Conservation (phyloP, 2,888 invertebrate species). For the Salpingus planirostris region DNA sequence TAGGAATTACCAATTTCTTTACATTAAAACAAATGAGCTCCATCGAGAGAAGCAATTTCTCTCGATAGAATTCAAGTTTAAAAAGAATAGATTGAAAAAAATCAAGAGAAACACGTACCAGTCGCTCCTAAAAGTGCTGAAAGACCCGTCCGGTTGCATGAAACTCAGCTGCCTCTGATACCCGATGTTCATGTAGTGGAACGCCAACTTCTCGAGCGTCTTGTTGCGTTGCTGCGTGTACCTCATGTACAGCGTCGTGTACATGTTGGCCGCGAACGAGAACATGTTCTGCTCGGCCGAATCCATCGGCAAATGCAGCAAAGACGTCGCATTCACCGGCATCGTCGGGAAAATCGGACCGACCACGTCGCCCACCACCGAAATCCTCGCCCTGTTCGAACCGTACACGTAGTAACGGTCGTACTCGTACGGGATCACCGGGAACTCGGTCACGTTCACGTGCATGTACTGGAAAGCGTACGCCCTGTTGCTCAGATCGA, state of each 20-base stretch:
- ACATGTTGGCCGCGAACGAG: slow-evolving; percentile 91
- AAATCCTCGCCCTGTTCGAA: slow-evolving; percentile 76
- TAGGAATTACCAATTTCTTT: too few species aligned
- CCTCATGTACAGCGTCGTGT: slow-evolving; percentile 84
- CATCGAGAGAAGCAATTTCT: too few species aligned
- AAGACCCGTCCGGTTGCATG: slow-evolving; percentile 84
- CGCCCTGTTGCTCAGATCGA: slow-evolving; percentile 87
- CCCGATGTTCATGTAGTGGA: slow-evolving; percentile 80
- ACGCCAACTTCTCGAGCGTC: slow-evolving; percentile 69
- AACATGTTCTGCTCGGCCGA: slow-evolving; percentile 94
- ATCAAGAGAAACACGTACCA: slow-evolving; percentile 51
- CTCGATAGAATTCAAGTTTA: too few species aligned
- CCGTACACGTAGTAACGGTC: slow-evolving; percentile 90
- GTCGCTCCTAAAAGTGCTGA: slow-evolving; percentile 83
- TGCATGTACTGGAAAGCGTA: slow-evolving; percentile 92
- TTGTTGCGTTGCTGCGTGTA: slow-evolving; percentile 80
- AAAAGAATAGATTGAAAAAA: too few species aligned
- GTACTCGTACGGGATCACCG: slow-evolving; percentile 84
- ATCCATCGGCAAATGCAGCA: slow-evolving; percentile 77
- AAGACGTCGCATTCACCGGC: slow-evolving; percentile 80
- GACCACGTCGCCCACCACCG: slow-evolving; percentile 83
- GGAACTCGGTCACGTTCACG: slow-evolving; percentile 89
- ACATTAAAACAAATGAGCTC: too few species aligned
- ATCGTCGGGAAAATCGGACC: slow-evolving; percentile 89
- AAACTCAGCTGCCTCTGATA: slow-evolving; percentile 88